Evolutionary conservation across 2,888 invertebrate species (phyloP), one percentile per base, ranked within the genome.

Genomic region (Rhamnusium bicolor): DNA sequence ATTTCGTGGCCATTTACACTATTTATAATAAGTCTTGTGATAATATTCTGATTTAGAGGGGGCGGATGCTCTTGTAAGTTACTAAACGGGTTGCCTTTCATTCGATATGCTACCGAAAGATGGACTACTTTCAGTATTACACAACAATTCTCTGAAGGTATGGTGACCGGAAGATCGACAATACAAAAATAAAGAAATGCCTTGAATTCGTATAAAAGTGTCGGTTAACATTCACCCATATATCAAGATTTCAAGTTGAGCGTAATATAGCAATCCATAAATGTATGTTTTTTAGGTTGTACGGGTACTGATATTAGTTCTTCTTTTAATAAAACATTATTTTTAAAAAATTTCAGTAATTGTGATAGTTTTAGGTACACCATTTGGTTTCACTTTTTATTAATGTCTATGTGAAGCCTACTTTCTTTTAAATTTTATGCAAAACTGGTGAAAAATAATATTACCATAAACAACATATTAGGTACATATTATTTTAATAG

Each of bases 101-200:
- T 83, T 81, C 76, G 72, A 77, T 75, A 73, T 78, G 77, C 79
- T 80, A 81, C 82, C 81, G 73, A 82, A 81, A 83, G 81, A 83
- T 81, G 84, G 80, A 80, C 84, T 81, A 84, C 84, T 84, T 84
- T 84, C 84, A 69, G 80, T 40, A 62, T 84, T 84, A 82, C 73
- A 80, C 77, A 84, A 81, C 69, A 51, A 32, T 66, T 32, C 16
- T 24, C 51, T 67, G 69, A 51, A 60, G 67, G 76, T 69, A 65
- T 72, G 77, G 67, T 67, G 63, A 69, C 79, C 76, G 77, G 75
- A 79, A 75, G 74, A 77, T 69, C 46, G 40, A 58, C 16, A 54
- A 29, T 51, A 61, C 2, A 53, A 40, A 65, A 14, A 51, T 27
- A 53, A n/a, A 53, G 32, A 18, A 19, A 65, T 61, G 53, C 18